Percentiles rank a stretch among this genome's conserved stretches.
These are phyloP conservation scores for Cnemophilus loriae DNA, from an alignment of 2,113 vertebrate species.

Conservation along the genomic window DNA sequence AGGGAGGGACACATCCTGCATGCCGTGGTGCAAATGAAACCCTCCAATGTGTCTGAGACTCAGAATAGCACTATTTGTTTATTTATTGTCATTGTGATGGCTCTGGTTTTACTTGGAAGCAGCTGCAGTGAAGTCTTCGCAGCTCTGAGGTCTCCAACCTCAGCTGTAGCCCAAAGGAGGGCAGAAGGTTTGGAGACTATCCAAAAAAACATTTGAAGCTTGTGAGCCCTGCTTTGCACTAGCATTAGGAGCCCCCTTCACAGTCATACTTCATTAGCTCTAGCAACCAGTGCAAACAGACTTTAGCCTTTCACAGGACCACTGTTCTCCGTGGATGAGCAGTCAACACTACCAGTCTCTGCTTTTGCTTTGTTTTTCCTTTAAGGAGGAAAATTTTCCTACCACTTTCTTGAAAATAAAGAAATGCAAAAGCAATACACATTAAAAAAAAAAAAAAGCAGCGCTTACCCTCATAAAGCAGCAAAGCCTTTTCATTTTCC, in stretches of 20 bases:
- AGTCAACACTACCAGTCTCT: not conserved
- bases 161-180: constrained; percentile 9
- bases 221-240: not conserved
- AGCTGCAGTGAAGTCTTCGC: not conserved
- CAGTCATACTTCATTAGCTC: constrained; percentile 18
- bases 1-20: not conserved
- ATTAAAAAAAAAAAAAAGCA: not conserved
- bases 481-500: not conserved
- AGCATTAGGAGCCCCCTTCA: not conserved
- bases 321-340: not conserved
- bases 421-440: not conserved
- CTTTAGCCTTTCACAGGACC: not conserved
- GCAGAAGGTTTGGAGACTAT: constrained; percentile 19
- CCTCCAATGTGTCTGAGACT: not conserved
- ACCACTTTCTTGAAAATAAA: not conserved
- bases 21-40: not conserved
- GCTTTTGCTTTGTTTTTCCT: not conserved
- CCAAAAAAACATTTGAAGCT: constrained; percentile 21
- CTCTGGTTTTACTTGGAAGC: constrained; percentile 35
- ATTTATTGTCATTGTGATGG: constrained; percentile 43
- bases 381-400: not conserved
- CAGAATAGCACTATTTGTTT: constrained; percentile 15
- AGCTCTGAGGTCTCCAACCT: not conserved
- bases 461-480: not conserved
- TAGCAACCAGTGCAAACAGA: not conserved